A percentile compares a stretch with the other conserved stretches of the same genome.
Evolutionary conservation across 2,113 vertebrate species (phyloP).

Genomic region (Rousettus leschenaultii): DNA sequence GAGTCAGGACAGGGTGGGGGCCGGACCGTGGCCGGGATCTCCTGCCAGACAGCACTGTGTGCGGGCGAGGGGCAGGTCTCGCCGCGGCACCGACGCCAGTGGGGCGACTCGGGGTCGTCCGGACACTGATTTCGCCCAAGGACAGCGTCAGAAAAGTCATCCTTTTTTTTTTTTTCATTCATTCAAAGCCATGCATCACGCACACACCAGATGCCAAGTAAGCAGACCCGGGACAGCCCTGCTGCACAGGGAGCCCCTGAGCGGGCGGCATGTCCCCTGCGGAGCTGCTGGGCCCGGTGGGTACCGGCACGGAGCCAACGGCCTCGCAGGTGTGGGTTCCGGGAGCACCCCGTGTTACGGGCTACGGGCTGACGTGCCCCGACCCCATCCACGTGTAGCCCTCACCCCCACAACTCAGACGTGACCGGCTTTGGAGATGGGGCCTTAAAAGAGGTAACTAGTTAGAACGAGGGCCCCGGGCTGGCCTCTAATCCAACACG

Average conservation of each 20-base stretch:
- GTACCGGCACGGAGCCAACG: not conserved
- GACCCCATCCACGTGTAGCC: not conserved
- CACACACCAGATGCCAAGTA: not conserved
- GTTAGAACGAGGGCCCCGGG: not conserved
- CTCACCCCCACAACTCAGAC: not conserved
- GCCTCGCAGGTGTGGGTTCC: fast-evolving
- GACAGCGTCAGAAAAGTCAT: not conserved
- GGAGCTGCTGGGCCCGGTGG: not conserved
- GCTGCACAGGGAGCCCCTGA: not conserved
- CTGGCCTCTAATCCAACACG: not conserved
- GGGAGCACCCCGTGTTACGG: not conserved
- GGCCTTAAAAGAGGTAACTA: not conserved
- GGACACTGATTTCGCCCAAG: not conserved
- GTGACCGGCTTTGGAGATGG: not conserved
- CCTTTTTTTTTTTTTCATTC: not conserved
- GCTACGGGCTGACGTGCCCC: not conserved
- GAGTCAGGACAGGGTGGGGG: not conserved
- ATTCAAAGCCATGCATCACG: not conserved
- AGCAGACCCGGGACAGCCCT: not conserved
- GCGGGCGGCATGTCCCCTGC: too few relatives aligned
- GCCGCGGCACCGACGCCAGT: too few relatives aligned
- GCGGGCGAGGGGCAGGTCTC: not conserved
- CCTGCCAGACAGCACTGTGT: not conserved
- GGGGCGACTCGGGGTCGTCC: not conserved
- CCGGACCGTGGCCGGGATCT: not conserved